Conservation (phyloP, 2,797 vertebrate genomes). For the Epinephelus awoara region DNA sequence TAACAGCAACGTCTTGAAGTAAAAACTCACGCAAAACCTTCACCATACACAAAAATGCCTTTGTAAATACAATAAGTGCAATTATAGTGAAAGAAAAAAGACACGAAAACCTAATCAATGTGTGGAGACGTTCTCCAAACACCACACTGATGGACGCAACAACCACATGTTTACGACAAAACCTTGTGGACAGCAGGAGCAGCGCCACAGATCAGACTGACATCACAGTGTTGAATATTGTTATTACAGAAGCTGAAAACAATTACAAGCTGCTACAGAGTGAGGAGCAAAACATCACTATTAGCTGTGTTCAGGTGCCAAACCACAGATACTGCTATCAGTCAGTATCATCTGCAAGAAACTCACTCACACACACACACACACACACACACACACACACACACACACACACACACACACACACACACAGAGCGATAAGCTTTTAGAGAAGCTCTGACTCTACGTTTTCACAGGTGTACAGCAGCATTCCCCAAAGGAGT, state of each 20-base stretch:
- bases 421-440: slow-evolving; percentile 39
- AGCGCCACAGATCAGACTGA: slow-evolving; percentile 10
- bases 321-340: slow-evolving; percentile 63
- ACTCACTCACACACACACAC: slow-evolving; percentile 6
- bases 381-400: slow-evolving; percentile 20
- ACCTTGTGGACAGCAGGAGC: slow-evolving; percentile 1
- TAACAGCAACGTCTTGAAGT: too few species aligned
- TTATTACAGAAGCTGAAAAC: slow-evolving; percentile 37
- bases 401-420: slow-evolving; percentile 29
- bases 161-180: not conserved
- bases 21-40: not conserved
- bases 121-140: not conserved
- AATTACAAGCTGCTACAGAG: slow-evolving; percentile 42
- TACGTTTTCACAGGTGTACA: slow-evolving; percentile 58
- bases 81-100: not conserved
- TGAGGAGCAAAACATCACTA: slow-evolving; percentile 42
- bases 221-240: slow-evolving; percentile 28
- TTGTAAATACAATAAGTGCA: not conserved
- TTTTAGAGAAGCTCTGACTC: slow-evolving; percentile 36
- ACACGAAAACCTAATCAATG: not conserved
- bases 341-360: slow-evolving; percentile 23
- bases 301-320: slow-evolving; percentile 60
- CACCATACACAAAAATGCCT: not conserved
- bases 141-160: slow-evolving; percentile 13
- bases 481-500: slow-evolving; percentile 25